Evolutionary conservation across 53 echinoderm and acorn worm genomes (phyloP), one percentile per base, ranked within the genome.

Genomic region (Holothuria leucospilota): DNA sequence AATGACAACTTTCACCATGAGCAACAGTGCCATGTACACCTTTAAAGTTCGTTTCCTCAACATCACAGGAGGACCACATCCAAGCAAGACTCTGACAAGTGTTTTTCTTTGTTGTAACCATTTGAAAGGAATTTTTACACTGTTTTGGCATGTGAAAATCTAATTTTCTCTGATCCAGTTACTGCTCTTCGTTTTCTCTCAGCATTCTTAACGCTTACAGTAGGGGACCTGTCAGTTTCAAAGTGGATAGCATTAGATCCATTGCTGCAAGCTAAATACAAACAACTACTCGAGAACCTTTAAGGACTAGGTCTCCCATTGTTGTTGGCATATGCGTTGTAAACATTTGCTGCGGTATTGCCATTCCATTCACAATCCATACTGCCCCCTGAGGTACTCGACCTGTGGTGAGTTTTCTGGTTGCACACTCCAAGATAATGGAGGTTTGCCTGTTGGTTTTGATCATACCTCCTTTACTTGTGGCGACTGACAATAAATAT

Each of bases 371-470:
- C 6, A 92, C 72, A 28, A 89, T 71, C 89, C 89, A 89, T 16
- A 85, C 87, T 26, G 75, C 11, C 5, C 61, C 82, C 38, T 62
- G 61, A 20, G 58, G 86, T 42, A 38, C 15, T 34, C 46, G 20
- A 39, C 34, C 6, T 79, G 53, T 41, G 21, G 41, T 59, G 89
- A 64, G 11, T 77, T 75, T 29, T 30, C 29, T 51, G 5, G 46
- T n/a, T 28, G 30, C 39, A 13, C 27, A 25, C 62, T 88, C 90
- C 16, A 93, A 39, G 69, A 49, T 85, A 68, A 16, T 90, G 20
- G 24, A 93, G 51, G 24, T 58, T 87, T 20, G 93, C 87, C 65
- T 90, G 63, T 90, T 90, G 9, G 86, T 92, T 46, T 92, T 92
- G 20, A 87, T 78, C 40, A 92, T 58, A 41, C 71, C 53, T 41